A percentile compares a stretch with the other conserved stretches of the same genome.
These are phyloP conservation scores for Clivina fossor DNA, from an alignment of 2,888 invertebrate genomes.

Conservation along the genomic window DNA sequence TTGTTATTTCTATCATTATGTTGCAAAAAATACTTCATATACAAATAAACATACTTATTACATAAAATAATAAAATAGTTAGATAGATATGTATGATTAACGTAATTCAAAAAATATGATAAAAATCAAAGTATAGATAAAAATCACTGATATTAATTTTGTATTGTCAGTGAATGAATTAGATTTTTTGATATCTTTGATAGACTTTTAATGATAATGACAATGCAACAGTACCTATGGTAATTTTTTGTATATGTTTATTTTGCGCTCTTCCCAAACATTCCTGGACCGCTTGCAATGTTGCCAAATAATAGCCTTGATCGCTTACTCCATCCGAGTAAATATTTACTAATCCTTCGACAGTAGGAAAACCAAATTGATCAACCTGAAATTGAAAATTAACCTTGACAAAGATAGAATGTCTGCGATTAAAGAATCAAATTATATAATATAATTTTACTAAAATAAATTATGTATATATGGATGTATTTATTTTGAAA, in stretches of 20 bases:
- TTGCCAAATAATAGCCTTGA: constrained; percentile 74
- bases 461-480: too few species aligned
- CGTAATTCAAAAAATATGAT: too few species aligned
- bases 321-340: constrained; percentile 80
- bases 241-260: constrained; percentile 41
- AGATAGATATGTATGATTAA: background rate
- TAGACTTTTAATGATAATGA: background rate
- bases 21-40: too few species aligned
- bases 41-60: background rate
- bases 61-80: background rate
- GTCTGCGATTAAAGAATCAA: too few species aligned
- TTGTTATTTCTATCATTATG: too few species aligned
- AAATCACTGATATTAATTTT: too few species aligned
- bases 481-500: too few species aligned
- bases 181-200: background rate
- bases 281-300: constrained; percentile 67
- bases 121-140: too few species aligned
- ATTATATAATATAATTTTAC: too few species aligned
- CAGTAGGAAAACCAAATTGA: constrained; percentile 70
- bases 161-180: background rate
- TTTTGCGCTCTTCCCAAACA: constrained; percentile 64
- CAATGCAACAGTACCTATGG: constrained; percentile 10
- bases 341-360: constrained; percentile 70
- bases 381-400: constrained; percentile 61
- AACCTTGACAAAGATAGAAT: too few species aligned